phyloP scores from a whole-genome alignment of 2,888 invertebrate genomes.

The Lithosia quadra region DNA sequence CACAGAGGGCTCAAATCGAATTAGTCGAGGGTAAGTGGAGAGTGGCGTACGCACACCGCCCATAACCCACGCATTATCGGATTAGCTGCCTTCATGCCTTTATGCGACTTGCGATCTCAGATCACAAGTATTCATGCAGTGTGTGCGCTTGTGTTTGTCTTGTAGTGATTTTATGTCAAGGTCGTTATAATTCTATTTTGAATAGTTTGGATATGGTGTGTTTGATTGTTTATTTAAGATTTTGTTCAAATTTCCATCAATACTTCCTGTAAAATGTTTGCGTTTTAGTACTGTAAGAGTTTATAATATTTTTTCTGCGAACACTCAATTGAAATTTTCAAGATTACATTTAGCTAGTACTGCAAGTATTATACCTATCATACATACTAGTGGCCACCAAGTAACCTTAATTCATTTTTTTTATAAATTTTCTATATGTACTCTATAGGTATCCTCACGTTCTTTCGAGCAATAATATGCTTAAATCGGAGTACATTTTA shows the following conservation, averaged over 20 bases:
- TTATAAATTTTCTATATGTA: too few relatives aligned
- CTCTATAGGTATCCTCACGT: too few relatives aligned
- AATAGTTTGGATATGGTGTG: neutral
- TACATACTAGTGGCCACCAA: too few relatives aligned
- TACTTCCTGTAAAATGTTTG: neutral
- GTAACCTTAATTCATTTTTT: too few relatives aligned
- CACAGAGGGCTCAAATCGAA: slow-evolving; percentile 67
- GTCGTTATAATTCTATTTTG: slow-evolving; percentile 33
- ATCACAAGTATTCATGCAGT: slow-evolving; percentile 20
- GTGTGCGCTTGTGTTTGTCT: slow-evolving; percentile 50
- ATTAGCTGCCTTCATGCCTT: slow-evolving; percentile 52
- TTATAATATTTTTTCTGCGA: neutral
- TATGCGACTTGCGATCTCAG: slow-evolving; percentile 26
- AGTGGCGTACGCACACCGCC: slow-evolving; percentile 65
- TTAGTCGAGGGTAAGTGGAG: slow-evolving; percentile 63
- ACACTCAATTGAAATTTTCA: neutral
- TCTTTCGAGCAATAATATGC: too few relatives aligned
- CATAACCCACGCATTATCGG: slow-evolving; percentile 72
- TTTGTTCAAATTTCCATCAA: too few relatives aligned
- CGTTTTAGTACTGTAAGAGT: neutral
- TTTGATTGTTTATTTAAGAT: neutral
- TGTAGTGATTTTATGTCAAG: slow-evolving; percentile 55
- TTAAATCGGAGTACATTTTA: too few relatives aligned
- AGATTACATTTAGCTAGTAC: too few relatives aligned
- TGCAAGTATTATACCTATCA: too few relatives aligned